These are phyloP conservation scores for Camelus dromedarius DNA, from an alignment of 2,113 vertebrate genomes.

Conservation along the genomic window DNA sequence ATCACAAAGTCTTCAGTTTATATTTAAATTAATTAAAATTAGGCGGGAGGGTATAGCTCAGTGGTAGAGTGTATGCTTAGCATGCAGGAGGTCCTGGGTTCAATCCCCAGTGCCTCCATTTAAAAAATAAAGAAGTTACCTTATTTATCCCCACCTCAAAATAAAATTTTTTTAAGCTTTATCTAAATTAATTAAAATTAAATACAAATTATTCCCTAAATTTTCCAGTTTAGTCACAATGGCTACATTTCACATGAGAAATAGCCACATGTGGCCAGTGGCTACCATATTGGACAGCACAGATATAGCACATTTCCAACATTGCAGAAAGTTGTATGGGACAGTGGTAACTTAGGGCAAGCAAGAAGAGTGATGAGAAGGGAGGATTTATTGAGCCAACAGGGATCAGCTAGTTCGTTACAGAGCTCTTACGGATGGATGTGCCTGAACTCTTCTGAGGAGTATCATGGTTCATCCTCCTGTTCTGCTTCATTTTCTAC, in stretches of 20 bases:
- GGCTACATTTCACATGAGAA: background rate
- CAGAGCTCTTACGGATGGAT: background rate
- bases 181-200: background rate
- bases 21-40: background rate
- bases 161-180: too few species aligned
- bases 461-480: conserved; percentile 6
- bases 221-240: background rate
- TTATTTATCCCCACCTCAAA: too few species aligned
- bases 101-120: too few species aligned
- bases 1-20: background rate
- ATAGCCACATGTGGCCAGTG: background rate
- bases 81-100: too few species aligned
- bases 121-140: too few species aligned
- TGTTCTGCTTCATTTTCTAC: conserved; percentile 15
- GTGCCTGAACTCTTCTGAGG: background rate
- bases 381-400: background rate
- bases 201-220: background rate
- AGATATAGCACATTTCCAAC: background rate
- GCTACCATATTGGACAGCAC: background rate
- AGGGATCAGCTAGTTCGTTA: background rate
- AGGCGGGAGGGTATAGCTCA: too few species aligned
- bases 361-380: background rate
- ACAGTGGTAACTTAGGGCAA: background rate
- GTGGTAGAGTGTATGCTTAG: too few species aligned
- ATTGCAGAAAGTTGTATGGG: background rate